Base-by-base conservation (phyloP, 1,140 invertebrate species). In the Apis laboriosa region DNA sequence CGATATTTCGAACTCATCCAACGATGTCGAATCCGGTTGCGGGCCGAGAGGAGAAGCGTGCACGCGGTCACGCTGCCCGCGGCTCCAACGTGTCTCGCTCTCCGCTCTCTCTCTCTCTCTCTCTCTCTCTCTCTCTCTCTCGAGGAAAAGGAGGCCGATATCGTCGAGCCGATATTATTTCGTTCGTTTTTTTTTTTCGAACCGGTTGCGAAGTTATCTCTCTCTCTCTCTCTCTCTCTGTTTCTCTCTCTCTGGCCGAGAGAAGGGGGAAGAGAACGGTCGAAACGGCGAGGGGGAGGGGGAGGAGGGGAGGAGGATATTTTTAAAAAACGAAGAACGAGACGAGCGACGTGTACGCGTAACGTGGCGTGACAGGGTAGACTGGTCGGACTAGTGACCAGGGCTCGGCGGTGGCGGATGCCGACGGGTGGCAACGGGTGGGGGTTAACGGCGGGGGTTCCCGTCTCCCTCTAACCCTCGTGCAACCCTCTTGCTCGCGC, bases 351-450 rank as follows among this genome's bases (percentile, higher is more conserved):
- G 73, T 51, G 34, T 73, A 84, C 77, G 71, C 43, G 71, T 77
- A 60, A 87, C 81, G 70, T 76, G 82, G 73, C 83, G 77, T 76
- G 83, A 83, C 86, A 87, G 80, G 87, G 68, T 75, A 87, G 75
- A 84, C 87, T 87, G 86, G 74, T 88, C 79, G 76, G 87, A 88
- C 86, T 85, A 81, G 77, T 86, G 86, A 84, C 87, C 83, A 85
- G 87, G 86, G 87, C 83, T 88, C 86, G 86, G 84, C 86, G 74
- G 80, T 88, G 86, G 71, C 77, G 81, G 86, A 84, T 84, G 77
- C 79, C 71, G 34, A 49, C 80, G 77, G 76, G 71, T 77, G 51
- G 78, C 56, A 76, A 82, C 66, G 34, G 34, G 74, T 71, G 80
- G 85, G 83, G 85, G 83, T 80, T 58, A 77, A 77, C 70, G 63